A percentile compares a stretch with the other conserved stretches of the same genome.
Conservation (phyloP, 1,140 invertebrate species). For the Pararge aegeria region DNA sequence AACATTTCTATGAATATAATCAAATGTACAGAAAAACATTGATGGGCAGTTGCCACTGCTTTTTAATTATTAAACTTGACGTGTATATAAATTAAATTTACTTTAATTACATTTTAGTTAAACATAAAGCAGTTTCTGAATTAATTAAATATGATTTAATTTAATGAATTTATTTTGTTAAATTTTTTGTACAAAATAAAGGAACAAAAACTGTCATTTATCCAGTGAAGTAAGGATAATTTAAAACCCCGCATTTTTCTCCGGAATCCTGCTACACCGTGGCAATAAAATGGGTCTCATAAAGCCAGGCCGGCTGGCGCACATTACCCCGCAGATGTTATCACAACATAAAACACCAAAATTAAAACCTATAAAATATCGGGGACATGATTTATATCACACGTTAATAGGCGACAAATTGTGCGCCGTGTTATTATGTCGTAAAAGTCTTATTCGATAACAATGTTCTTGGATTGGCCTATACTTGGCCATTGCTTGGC, state of each 20-base stretch:
- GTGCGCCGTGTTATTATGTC: conserved; percentile 38
- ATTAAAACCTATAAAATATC: conserved; percentile 72
- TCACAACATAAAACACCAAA: conserved; percentile 68
- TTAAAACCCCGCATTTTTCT: conserved; percentile 6
- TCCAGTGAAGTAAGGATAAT: neutral
- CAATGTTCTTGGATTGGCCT: neutral
- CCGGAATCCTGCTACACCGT: conserved; percentile 2
- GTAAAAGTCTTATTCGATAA: conserved; percentile 24
- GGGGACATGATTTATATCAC: conserved; percentile 51
- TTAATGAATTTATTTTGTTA: no score
- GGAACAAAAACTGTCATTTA: no score
- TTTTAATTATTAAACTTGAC: no score
- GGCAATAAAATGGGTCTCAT: conserved; percentile 45
- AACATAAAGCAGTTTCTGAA: no score
- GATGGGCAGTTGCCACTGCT: no score
- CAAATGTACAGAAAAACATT: no score
- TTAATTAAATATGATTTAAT: no score
- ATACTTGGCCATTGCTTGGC: no score
- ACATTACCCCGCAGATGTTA: conserved; percentile 63
- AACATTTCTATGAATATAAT: no score
- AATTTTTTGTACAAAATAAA: neutral
- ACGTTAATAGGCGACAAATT: conserved; percentile 47
- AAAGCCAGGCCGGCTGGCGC: conserved; percentile 40
- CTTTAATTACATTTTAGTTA: no score
- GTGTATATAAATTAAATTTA: no score